phyloP scores from a whole-genome alignment of 1,140 invertebrate genomes.

The Nephila pilipes region DNA sequence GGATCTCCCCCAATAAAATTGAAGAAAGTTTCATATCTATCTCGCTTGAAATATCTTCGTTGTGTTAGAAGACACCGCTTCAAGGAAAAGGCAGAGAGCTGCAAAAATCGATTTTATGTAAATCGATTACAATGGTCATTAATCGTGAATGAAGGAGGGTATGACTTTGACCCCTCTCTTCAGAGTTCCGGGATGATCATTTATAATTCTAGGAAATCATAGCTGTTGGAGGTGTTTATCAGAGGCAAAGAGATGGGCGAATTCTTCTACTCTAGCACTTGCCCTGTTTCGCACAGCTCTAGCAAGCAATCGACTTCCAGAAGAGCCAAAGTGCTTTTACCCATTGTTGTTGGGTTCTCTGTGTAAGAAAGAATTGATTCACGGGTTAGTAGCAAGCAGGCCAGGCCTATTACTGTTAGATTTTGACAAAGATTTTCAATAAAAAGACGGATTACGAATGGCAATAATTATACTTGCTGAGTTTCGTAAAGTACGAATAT shows the following conservation, averaged over 20 bases:
- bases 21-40: background rate
- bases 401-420: too few species aligned
- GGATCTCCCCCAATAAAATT: background rate
- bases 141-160: conserved; percentile 15
- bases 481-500: too few species aligned
- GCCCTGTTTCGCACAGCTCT: too few species aligned
- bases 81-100: background rate
- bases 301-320: too few species aligned
- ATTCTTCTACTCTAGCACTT: background rate
- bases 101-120: conserved; percentile 58
- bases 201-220: conserved; percentile 26
- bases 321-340: too few species aligned
- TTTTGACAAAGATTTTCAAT: too few species aligned
- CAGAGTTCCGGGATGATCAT: background rate
- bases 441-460: too few species aligned
- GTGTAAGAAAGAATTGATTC: too few species aligned
- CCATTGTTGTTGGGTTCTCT: too few species aligned
- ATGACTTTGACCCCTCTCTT: background rate
- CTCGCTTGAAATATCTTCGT: background rate
- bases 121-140: conserved; percentile 59
- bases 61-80: background rate
- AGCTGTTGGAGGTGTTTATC: conserved; percentile 5
- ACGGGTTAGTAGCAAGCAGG: too few species aligned
- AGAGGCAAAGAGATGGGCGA: background rate
- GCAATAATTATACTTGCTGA: too few species aligned